Percentiles rank a stretch among this genome's conserved stretches.
These are phyloP conservation scores for Chloroceryle inda DNA, from an alignment of 2,797 vertebrate species.

Conservation along the genomic window DNA sequence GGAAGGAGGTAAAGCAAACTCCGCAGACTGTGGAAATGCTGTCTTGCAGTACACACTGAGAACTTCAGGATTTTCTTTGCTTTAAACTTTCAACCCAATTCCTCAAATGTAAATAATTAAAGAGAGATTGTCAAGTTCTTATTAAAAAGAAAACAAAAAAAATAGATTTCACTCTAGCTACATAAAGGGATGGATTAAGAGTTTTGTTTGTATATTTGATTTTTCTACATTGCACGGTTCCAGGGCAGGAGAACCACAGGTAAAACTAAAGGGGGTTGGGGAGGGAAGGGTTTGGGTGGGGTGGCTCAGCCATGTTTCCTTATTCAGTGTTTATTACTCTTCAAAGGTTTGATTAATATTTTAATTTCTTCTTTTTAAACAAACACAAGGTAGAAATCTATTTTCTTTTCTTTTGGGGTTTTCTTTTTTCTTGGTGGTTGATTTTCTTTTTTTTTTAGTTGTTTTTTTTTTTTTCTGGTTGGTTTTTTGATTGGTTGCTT, in stretches of 20 bases:
- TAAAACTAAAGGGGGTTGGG: constrained; percentile 44
- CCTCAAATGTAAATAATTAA: constrained; percentile 84
- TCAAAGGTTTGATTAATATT: constrained; percentile 67
- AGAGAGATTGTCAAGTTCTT: constrained; percentile 80
- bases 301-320: constrained; percentile 67
- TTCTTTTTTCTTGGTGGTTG: not conserved
- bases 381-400: constrained; percentile 11
- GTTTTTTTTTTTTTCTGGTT: not conserved
- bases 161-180: constrained; percentile 79
- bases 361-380: constrained; percentile 65
- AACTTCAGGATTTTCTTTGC: constrained; percentile 72
- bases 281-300: constrained; percentile 23
- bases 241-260: constrained; percentile 80
- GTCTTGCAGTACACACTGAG: constrained; percentile 16
- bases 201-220: constrained; percentile 86
- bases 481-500: not conserved
- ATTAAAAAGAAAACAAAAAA: constrained; percentile 76
- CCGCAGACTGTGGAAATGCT: not conserved
- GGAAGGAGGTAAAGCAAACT: not conserved
- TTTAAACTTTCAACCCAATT: constrained; percentile 77
- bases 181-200: constrained; percentile 78
- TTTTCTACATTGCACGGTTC: constrained; percentile 86
- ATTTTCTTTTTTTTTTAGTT: not conserved
- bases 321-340: constrained; percentile 72
- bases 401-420: not conserved